Evolutionary conservation across 1,140 invertebrate genomes (phyloP).

Genomic region (Pantala flavescens): DNA sequence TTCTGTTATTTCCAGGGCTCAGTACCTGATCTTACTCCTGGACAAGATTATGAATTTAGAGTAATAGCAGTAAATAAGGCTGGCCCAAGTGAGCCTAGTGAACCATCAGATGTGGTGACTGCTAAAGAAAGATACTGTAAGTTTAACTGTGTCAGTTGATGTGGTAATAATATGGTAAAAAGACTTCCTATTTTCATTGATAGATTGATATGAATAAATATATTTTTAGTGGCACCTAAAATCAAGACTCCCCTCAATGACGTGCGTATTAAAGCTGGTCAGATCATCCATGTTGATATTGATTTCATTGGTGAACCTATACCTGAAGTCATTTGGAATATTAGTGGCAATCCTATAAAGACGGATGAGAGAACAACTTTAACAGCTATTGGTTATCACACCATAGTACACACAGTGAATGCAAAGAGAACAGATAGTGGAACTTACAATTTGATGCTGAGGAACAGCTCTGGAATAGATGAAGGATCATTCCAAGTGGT

Average conservation of each 20-base stretch:
- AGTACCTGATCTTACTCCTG: constrained; percentile 81
- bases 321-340: constrained; percentile 77
- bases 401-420: constrained; percentile 83
- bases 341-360: constrained; percentile 56
- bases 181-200: not conserved
- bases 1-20: constrained; percentile 40
- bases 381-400: constrained; percentile 81
- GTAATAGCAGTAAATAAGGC: constrained; percentile 91
- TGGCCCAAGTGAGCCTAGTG: constrained; percentile 89
- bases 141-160: constrained; percentile 26
- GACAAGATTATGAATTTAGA: constrained; percentile 94
- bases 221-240: constrained; percentile 67
- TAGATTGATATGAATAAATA: constrained; percentile 17
- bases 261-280: constrained; percentile 80
- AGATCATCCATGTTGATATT: constrained; percentile 85
- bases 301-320: constrained; percentile 85
- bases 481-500: constrained; percentile 81
- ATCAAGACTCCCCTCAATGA: constrained; percentile 83
- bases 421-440: constrained; percentile 75
- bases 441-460: constrained; percentile 64
- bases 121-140: constrained; percentile 73
- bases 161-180: not conserved
- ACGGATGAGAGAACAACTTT: constrained; percentile 74
- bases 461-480: constrained; percentile 80
- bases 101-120: constrained; percentile 78